A percentile compares a stretch with the other conserved stretches of the same genome.
phyloP scores from a whole-genome alignment of 2,888 invertebrate species.

The Phyto melanocephala region DNA sequence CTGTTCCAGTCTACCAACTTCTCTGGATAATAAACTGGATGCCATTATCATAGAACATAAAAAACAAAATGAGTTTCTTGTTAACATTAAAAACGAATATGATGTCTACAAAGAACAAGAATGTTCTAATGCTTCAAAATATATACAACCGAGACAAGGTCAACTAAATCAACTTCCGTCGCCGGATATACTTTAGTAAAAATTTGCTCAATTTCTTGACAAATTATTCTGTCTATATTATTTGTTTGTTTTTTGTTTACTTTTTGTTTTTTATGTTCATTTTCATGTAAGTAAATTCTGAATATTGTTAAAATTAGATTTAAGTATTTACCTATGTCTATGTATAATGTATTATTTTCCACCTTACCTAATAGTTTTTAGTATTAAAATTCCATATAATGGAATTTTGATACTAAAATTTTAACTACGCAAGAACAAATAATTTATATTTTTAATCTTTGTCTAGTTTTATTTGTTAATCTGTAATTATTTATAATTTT shows the following conservation, averaged over 20 bases:
- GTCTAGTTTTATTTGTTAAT: not conserved
- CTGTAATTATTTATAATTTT: not conserved
- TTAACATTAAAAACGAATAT: constrained; percentile 75
- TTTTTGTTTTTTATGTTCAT: too few species aligned
- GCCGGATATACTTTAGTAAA: constrained; percentile 40
- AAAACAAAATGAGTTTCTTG: constrained; percentile 74
- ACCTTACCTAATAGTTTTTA: not conserved
- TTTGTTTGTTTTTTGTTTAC: constrained; percentile 10
- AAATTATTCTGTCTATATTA: not conserved
- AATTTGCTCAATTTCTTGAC: not conserved
- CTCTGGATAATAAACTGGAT: constrained; percentile 72
- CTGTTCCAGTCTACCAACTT: constrained; percentile 64
- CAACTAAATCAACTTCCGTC: constrained; percentile 26
- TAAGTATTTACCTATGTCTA: not conserved
- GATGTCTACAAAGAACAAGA: constrained; percentile 69
- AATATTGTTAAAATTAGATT: constrained; percentile 29
- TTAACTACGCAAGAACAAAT: constrained; percentile 27
- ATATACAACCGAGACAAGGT: constrained; percentile 23
- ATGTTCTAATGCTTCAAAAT: constrained; percentile 3
- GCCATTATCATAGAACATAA: constrained; percentile 76
- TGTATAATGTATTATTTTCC: not conserved
- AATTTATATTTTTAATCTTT: not conserved
- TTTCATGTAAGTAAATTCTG: constrained; percentile 31
- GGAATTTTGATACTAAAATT: not conserved
- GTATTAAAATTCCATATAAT: not conserved